These are phyloP conservation scores for Turritopsis dohrnii DNA, from an alignment of 30 jellyfish, hydroid and myxozoan genomes.

Conservation along the genomic window DNA sequence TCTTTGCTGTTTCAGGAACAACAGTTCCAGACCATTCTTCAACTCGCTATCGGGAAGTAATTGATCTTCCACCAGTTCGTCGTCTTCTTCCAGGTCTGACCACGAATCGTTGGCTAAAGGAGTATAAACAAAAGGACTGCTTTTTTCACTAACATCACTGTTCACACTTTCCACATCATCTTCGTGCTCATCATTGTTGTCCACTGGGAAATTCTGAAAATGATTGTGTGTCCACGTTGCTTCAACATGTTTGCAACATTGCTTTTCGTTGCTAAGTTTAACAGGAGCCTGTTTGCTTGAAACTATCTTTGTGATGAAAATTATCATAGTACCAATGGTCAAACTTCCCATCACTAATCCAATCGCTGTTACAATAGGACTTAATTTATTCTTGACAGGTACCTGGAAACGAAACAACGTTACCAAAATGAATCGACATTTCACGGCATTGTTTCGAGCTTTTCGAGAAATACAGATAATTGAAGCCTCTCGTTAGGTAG, in stretches of 20 bases:
- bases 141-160: slow-evolving; percentile 22
- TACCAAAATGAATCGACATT: not conserved
- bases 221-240: slow-evolving; percentile 45
- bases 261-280: slow-evolving; percentile 3
- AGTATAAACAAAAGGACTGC: slow-evolving; percentile 31
- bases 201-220: not conserved
- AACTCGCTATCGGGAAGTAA: slow-evolving; percentile 80
- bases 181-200: not conserved
- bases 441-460: too few relatives aligned
- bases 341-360: slow-evolving; percentile 84
- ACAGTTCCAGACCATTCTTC: slow-evolving; percentile 74
- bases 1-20: slow-evolving; percentile 83
- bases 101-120: slow-evolving; percentile 25
- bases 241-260: slow-evolving; percentile 32
- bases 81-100: slow-evolving; percentile 70
- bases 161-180: slow-evolving; percentile 14
- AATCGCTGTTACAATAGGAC: slow-evolving; percentile 67
- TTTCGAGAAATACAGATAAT: too few relatives aligned
- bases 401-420: slow-evolving; percentile 33
- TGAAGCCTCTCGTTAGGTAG: too few relatives aligned
- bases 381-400: slow-evolving; percentile 55
- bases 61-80: slow-evolving; percentile 89
- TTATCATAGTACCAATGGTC: slow-evolving; percentile 63
- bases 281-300: slow-evolving; percentile 27
- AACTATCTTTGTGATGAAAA: slow-evolving; percentile 52